phyloP scores from a whole-genome alignment of 30 jellyfish, hydroid and myxozoan genomes.

The Aurelia aurita region DNA sequence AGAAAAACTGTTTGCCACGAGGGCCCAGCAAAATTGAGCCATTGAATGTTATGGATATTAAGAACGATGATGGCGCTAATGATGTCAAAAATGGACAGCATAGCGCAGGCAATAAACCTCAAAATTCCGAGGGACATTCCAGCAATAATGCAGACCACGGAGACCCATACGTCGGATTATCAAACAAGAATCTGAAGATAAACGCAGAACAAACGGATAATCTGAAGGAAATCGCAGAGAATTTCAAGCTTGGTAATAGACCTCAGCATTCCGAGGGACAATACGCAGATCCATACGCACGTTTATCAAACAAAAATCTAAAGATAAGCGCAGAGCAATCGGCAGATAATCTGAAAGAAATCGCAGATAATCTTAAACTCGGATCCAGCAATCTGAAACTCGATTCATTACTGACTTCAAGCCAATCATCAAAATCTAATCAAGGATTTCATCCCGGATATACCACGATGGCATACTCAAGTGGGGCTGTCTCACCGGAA shows the following conservation, averaged over 20 bases:
- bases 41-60: slow-evolving; percentile 14
- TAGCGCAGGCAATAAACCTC: too few relatives aligned
- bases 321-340: background rate
- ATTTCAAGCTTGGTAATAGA: too few relatives aligned
- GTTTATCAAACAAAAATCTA: background rate
- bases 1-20: slow-evolving; percentile 52
- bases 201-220: too few relatives aligned
- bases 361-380: background rate
- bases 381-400: slow-evolving; percentile 19
- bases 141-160: background rate
- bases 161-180: background rate
- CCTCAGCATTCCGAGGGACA: too few relatives aligned
- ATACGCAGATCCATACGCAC: too few relatives aligned
- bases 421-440: slow-evolving; percentile 27
- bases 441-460: slow-evolving; percentile 72
- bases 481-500: slow-evolving; percentile 46
- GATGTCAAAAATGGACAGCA: background rate
- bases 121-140: background rate
- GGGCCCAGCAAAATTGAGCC: slow-evolving; percentile 24
- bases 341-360: background rate
- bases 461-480: slow-evolving; percentile 64
- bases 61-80: background rate
- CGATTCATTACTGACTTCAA: slow-evolving; percentile 20
- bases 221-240: too few relatives aligned
- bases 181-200: background rate